Evolutionary conservation across 2,113 vertebrate genomes (phyloP).

Genomic region (Dasyurus viverrinus): DNA sequence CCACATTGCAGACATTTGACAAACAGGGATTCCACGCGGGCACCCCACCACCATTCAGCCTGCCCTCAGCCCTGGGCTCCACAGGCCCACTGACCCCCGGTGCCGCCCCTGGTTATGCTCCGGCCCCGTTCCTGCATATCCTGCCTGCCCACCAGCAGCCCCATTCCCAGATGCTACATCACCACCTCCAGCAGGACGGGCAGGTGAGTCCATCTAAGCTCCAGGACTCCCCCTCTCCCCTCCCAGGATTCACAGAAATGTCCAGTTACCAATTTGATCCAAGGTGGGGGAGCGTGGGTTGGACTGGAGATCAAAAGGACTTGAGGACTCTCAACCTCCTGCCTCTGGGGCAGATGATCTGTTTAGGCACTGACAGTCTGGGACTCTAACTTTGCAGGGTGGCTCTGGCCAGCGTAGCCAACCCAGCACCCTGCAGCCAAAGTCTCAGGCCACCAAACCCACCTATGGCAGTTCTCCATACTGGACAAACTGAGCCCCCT

Average conservation of each 20-base stretch:
- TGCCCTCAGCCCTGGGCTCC: slow-evolving; percentile 95
- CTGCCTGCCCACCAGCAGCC: slow-evolving; percentile 96
- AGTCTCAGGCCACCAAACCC: slow-evolving; percentile 88
- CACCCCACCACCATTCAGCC: slow-evolving; percentile 94
- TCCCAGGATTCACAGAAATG: neutral
- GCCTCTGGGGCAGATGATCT: neutral
- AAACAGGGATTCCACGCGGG: slow-evolving; percentile 98
- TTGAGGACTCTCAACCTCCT: neutral
- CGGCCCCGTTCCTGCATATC: slow-evolving; percentile 94
- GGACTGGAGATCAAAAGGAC: neutral
- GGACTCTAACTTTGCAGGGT: slow-evolving; percentile 76
- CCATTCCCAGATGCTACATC: slow-evolving; percentile 96
- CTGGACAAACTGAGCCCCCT: slow-evolving; percentile 86
- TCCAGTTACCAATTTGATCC: neutral
- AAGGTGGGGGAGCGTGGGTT: neutral
- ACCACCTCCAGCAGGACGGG: slow-evolving; percentile 88
- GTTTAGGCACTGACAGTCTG: neutral
- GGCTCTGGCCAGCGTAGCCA: slow-evolving; percentile 86
- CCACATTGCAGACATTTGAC: slow-evolving; percentile 89
- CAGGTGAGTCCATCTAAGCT: slow-evolving; percentile 79
- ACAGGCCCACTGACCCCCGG: slow-evolving; percentile 93
- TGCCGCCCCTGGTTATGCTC: slow-evolving; percentile 92
- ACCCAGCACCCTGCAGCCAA: slow-evolving; percentile 87
- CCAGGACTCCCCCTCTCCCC: neutral
- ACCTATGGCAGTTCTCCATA: slow-evolving; percentile 87